Evolutionary conservation across 37 sponge, comb jelly and placozoan genomes (phyloP).

Genomic region (Ephydatia muelleri): DNA sequence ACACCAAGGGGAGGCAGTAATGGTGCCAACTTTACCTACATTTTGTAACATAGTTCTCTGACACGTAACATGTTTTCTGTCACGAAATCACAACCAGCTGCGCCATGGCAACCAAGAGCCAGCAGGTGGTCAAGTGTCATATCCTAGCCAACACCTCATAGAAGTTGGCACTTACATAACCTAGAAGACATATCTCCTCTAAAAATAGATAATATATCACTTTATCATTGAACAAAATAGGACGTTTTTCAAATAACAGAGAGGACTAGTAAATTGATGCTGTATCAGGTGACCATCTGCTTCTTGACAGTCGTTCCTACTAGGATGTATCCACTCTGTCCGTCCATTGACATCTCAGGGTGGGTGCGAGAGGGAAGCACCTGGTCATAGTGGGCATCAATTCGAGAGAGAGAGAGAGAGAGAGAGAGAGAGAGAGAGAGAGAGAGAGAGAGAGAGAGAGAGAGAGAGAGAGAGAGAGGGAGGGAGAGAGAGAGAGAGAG

Average conservation of each 20-base stretch:
- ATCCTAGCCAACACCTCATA: too few species aligned
- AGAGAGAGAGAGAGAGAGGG: conserved; percentile 25
- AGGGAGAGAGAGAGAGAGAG: conserved; percentile 17
- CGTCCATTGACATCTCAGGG: conserved; percentile 68
- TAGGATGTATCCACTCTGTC: conserved; percentile 62
- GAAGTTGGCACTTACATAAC: too few species aligned
- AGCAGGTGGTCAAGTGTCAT: background rate
- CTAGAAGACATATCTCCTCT: too few species aligned
- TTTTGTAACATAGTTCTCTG: too few species aligned
- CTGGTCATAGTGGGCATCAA: conserved; percentile 18
- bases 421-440: conserved; percentile 24
- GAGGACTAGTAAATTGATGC: too few species aligned
- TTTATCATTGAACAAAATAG: too few species aligned
- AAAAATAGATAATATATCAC: too few species aligned
- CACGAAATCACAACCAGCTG: too few species aligned
- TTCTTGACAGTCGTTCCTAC: conserved; percentile 25
- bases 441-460: conserved; percentile 36
- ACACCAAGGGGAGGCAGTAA: background rate
- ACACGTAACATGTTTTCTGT: too few species aligned
- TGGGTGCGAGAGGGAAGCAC: conserved; percentile 68
- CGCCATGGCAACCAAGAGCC: background rate
- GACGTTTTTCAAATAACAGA: too few species aligned
- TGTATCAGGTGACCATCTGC: background rate
- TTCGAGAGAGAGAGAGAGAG: conserved; percentile 7
- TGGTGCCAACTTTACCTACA: too few species aligned